Evolutionary conservation across 2,797 vertebrate species (phyloP), one percentile per base, ranked within the genome.

Genomic region (Cuculus canorus): DNA sequence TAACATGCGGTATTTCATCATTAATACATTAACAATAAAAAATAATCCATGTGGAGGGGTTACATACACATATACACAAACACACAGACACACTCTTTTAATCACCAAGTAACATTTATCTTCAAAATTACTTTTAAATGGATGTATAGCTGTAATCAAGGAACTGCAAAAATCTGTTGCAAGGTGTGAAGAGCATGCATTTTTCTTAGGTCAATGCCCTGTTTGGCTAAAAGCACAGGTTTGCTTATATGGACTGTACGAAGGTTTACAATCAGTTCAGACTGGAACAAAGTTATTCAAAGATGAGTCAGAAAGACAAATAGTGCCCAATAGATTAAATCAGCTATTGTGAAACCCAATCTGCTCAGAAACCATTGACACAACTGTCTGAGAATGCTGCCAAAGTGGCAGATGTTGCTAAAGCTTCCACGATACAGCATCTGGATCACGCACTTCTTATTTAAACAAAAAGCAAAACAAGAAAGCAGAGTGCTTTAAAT

Each of bases 371-470:
- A 5, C 52, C 85, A 17, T 1, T 23, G 82, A n/a, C 93, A 94
- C 53, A 10, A 72, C 89, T 17, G 79, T 9, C 84, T 17, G 41
- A 70, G 83, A 8, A 8, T 64, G 86, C 78, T 96, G 95, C 92
- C 93, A 77, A 85, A 13, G 88, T 8, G 25, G 82, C 96, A 97
- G 70, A 90, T 95, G 94, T 75, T 88, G 56, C 82, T 13, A 5
- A 47, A 75, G 28, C 71, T 64, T 19, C 79, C 57, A 39, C 54
- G 17, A 56, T 23, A 0, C 7, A 39, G 80, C 94, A 95, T 75
- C 86, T 94, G 94, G 69, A 43, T 17, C 3, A 1, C 85, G 60
- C 2, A 0, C 28, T 54, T 32, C 56, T 30, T 17, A 5, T 19
- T 32, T 12, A 71, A n/a, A 21, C 69, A 54, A 41, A 53, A 9